Base-by-base conservation (phyloP, 2,113 vertebrate species). In the Labrus mixtus region DNA sequence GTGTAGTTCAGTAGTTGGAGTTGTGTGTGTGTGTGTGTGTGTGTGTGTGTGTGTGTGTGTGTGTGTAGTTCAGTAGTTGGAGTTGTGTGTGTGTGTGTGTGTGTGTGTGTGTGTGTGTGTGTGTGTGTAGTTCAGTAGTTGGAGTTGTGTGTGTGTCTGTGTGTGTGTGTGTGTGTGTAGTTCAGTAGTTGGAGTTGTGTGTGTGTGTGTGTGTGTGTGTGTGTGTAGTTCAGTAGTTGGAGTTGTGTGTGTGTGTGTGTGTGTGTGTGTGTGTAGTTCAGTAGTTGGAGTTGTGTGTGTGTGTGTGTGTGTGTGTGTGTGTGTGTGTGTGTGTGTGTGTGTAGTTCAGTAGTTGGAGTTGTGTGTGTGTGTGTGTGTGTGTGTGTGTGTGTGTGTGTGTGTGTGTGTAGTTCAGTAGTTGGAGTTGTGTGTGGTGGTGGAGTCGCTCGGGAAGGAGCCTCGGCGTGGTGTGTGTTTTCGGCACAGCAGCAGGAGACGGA, bases 201-300 rank as follows among this genome's bases (percentile, higher is more conserved):
- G 29, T 33, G 29, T 7, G 8, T n/a, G n/a, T n/a, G n/a, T n/a
- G n/a, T n/a, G n/a, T n/a, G n/a, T n/a, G n/a, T n/a, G n/a, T n/a
- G n/a, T n/a, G n/a, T n/a, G n/a, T n/a, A n/a, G n/a, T 10, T 90
- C 83, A 96, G 81, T 89, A 91, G 84, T 85, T 95, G 85, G 93
- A 95, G 76, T 92, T 93, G 88, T 94, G 95, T 0, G 96, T 96
- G 62, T 7, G 8, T n/a, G n/a, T n/a, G n/a, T n/a, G n/a, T n/a
- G n/a, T n/a, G n/a, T n/a, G n/a, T n/a, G n/a, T n/a, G n/a, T n/a
- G n/a, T n/a, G n/a, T n/a, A n/a, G n/a, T 10, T 90, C 83, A 96
- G 81, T 89, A 91, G 84, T 85, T 95, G 85, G 93, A 95, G 76
- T 92, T 93, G 88, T 94, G 95, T 0, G 96, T 96, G 62, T 33